Percentiles rank a stretch among this genome's conserved stretches.
Conservation (phyloP, 1,140 invertebrate genomes). For the Saccostrea cuccullata region DNA sequence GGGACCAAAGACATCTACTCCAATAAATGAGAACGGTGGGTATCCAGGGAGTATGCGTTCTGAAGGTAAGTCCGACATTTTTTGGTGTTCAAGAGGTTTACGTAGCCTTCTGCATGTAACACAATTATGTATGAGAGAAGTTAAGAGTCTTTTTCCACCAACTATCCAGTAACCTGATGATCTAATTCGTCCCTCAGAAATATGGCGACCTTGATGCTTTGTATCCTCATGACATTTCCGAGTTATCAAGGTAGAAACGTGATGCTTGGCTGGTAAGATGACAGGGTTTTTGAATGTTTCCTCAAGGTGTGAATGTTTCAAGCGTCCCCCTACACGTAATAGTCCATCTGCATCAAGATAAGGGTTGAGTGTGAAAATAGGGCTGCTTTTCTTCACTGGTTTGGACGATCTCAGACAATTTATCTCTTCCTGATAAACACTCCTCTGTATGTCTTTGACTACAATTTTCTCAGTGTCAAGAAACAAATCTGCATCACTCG, state of each 20-base stretch:
- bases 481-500: not conserved
- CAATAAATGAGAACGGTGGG: not conserved
- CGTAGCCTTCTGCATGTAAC: not conserved
- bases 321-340: conserved; percentile 37
- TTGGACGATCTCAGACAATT: not conserved
- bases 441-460: conserved; percentile 30
- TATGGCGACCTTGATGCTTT: too few relatives aligned
- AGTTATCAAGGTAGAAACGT: not conserved
- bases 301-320: not conserved
- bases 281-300: not conserved
- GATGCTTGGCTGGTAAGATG: not conserved
- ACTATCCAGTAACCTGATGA: not conserved
- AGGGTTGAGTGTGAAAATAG: not conserved
- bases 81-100: not conserved
- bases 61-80: conserved; percentile 21
- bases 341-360: conserved; percentile 35
- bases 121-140: not conserved
- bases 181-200: not conserved
- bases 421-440: not conserved
- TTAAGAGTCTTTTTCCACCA: not conserved
- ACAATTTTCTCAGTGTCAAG: conserved; percentile 18
- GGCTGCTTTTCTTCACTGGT: not conserved
- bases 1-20: too few relatives aligned
- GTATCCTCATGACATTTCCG: too few relatives aligned
- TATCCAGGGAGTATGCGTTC: conserved; percentile 10